These are phyloP conservation scores for Chrysochloris asiatica DNA, from an alignment of 2,113 vertebrate species.

Conservation along the genomic window DNA sequence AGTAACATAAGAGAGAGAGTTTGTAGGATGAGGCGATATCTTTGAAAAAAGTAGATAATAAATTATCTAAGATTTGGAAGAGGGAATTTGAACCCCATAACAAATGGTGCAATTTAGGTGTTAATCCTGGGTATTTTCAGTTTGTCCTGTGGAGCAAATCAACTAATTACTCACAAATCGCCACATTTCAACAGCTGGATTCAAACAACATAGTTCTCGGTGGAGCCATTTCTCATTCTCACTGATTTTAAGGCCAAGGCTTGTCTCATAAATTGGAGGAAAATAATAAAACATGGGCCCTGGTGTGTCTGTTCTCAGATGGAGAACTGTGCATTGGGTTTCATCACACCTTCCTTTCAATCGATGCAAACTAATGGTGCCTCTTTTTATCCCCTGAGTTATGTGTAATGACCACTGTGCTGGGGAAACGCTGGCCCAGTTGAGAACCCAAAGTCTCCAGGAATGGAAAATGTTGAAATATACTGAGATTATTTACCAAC, in stretches of 20 bases:
- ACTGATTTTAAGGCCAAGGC: conserved; percentile 13
- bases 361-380: neutral
- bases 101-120: neutral
- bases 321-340: neutral
- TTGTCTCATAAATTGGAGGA: conserved; percentile 30
- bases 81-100: neutral
- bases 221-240: neutral
- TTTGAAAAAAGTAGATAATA: neutral
- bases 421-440: neutral
- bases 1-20: neutral
- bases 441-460: neutral
- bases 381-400: neutral
- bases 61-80: neutral
- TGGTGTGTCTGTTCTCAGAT: neutral
- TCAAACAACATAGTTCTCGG: neutral
- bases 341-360: neutral
- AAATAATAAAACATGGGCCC: conserved; percentile 20
- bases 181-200: conserved; percentile 19
- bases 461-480: neutral
- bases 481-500: neutral
- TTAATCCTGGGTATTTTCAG: neutral
- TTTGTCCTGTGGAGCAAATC: conserved; percentile 30
- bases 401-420: neutral
- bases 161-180: conserved; percentile 11
- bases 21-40: neutral